These are phyloP conservation scores for Parnassius glacialis DNA, from an alignment of 2,888 invertebrate species.

Conservation along the genomic window DNA sequence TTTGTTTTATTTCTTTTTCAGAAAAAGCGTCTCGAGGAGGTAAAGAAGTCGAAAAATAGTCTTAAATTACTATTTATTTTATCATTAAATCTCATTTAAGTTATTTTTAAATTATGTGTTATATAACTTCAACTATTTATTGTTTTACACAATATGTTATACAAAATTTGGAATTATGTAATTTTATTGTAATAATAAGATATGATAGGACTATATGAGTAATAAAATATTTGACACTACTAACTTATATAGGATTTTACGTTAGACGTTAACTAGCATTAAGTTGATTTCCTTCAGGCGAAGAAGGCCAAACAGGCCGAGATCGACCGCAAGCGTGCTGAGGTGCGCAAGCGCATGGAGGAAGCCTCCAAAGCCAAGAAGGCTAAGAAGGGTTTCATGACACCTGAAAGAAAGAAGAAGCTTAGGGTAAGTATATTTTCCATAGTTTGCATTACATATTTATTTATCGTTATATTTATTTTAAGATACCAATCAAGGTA, in stretches of 20 bases:
- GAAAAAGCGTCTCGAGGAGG: slow-evolving; percentile 91
- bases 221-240: no score
- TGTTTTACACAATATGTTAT: no score
- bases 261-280: slow-evolving; percentile 42
- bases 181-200: no score
- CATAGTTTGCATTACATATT: no score
- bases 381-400: slow-evolving; percentile 99
- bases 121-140: no score
- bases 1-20: slow-evolving; percentile 79
- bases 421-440: slow-evolving; percentile 89
- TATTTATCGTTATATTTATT: no score
- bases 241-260: slow-evolving; percentile 6
- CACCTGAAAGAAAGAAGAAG: slow-evolving; percentile 99
- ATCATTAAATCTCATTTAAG: not conserved
- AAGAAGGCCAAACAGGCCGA: slow-evolving; percentile 99
- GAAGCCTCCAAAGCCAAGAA: slow-evolving; percentile 99
- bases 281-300: slow-evolving; percentile 84
- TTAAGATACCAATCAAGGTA: no score
- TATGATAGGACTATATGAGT: no score
- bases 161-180: no score
- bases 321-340: slow-evolving; percentile 99
- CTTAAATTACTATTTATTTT: no score
- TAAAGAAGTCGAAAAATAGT: slow-evolving; percentile 54
- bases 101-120: no score
- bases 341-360: slow-evolving; percentile 99